Evolutionary conservation across 2,113 vertebrate genomes (phyloP), one percentile per base, ranked within the genome.

Genomic region (Gambusia affinis): DNA sequence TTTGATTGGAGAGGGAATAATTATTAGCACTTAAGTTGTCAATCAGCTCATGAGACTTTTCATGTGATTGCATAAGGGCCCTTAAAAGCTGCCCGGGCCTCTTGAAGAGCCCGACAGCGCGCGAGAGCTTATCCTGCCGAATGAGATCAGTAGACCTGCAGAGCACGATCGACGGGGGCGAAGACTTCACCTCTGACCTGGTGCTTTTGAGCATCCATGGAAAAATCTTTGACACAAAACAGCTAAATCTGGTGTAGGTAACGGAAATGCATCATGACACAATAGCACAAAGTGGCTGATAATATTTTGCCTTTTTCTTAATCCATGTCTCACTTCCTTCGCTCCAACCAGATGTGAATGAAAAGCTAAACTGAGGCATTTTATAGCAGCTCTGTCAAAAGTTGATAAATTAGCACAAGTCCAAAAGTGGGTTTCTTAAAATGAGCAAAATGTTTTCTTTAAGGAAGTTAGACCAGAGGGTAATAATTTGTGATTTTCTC

Each of bases 101-200:
- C 44, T 72, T 88, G 30, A 74, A 81, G 78, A 67, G 71, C 47
- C 3, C 70, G 14, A 62, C 24, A 65, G 61, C 51, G 33, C 24
- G 17, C 66, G 29, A 47, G 63, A 67, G 67, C 61, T 72, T 51
- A 44, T 42, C 67, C 31, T 28, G 42, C 64, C 77, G 77, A 65
- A 69, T 66, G 17, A 70, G 75, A 77, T 75, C 66, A 75, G 28
- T 29, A 22, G 51, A 78, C 66, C 61, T 44, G 31, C 7, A 31
- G 6, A 72, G 28, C 85, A 64, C 60, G 35, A 39, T 64, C 65
- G 68, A 30, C 37, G 54, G 76, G 78, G 81, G 39, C 75, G 83
- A 89, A 88, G 66, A 90, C 70, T 28, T 81, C 80, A 89, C 80
- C 76, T 74, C 51, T 83, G 78, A 88, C 76, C 73, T 80, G 51